Evolutionary conservation across 1,140 invertebrate species (phyloP).

Genomic region (Lineus longissimus): DNA sequence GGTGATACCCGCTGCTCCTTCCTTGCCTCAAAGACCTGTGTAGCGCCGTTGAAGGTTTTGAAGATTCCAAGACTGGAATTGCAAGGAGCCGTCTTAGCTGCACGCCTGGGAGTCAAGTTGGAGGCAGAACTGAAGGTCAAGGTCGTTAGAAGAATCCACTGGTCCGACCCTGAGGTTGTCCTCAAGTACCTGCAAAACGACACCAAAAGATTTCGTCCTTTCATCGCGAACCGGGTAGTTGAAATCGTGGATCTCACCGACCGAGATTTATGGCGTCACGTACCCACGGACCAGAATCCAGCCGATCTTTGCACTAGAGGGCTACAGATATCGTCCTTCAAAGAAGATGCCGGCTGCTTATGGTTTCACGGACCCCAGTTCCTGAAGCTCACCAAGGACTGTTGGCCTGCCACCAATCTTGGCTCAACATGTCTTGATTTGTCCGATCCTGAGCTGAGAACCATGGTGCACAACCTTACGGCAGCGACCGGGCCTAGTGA

Average conservation of each 20-base stretch:
- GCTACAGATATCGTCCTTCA: too few species aligned
- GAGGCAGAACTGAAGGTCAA: not conserved
- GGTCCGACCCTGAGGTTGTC: not conserved
- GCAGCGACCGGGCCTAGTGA: too few species aligned
- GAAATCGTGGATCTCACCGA: not conserved
- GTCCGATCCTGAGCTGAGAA: too few species aligned
- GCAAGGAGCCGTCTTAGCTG: not conserved
- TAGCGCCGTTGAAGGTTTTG: not conserved
- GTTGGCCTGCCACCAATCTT: too few species aligned
- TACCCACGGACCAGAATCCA: not conserved
- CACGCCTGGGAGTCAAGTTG: not conserved
- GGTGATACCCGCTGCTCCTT: not conserved
- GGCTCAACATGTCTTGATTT: too few species aligned
- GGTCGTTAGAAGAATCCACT: not conserved
- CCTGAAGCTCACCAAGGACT: too few species aligned
- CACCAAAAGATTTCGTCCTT: not conserved
- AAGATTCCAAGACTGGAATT: slow-evolving; percentile 8
- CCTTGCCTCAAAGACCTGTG: not conserved
- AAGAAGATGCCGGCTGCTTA: too few species aligned
- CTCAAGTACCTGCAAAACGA: not conserved
- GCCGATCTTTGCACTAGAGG: not conserved
- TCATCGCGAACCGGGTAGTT: not conserved
- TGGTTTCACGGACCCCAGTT: too few species aligned
- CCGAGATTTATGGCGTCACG: not conserved
- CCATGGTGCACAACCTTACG: too few species aligned